Evolutionary conservation across 2,113 vertebrate species (phyloP).

Genomic region (Neogobius melanostomus): DNA sequence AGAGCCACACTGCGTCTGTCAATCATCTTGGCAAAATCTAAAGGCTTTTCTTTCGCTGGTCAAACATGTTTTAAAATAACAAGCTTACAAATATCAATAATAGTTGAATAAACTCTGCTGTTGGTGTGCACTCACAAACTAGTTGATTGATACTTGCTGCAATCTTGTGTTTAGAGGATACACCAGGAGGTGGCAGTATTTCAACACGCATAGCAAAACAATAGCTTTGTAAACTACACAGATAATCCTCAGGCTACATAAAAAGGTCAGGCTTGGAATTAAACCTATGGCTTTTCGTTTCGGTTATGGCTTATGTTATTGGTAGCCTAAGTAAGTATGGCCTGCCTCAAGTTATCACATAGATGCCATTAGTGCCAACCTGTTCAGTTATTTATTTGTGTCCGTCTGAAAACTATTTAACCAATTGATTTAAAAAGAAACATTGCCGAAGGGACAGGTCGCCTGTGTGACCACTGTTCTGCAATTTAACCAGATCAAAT

Average conservation of each 20-base stretch:
- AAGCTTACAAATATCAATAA: neutral
- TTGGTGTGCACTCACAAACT: neutral
- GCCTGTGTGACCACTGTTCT: slow-evolving; percentile 22
- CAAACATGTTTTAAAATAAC: neutral
- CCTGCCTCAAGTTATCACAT: too few species aligned
- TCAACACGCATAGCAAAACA: slow-evolving; percentile 3
- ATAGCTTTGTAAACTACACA: too few species aligned
- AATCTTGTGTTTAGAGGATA: neutral
- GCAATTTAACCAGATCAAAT: slow-evolving; percentile 30
- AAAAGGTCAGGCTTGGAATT: too few species aligned
- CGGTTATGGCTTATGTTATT: too few species aligned
- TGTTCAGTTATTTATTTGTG: neutral
- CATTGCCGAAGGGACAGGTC: neutral
- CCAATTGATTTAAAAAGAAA: too few species aligned
- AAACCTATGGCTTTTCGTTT: too few species aligned
- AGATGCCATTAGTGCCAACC: too few species aligned
- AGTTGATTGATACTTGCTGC: neutral
- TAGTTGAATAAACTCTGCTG: neutral
- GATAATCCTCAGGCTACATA: too few species aligned
- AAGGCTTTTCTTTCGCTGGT: neutral
- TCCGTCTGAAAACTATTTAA: neutral
- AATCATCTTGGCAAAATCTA: slow-evolving; percentile 32
- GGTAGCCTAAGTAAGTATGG: too few species aligned
- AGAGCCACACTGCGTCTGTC: slow-evolving; percentile 37
- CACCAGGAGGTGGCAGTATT: slow-evolving; percentile 61